A percentile compares a stretch with the other conserved stretches of the same genome.
Evolutionary conservation across 2,888 invertebrate genomes (phyloP).

Genomic region (Apomyelois bistriatella): DNA sequence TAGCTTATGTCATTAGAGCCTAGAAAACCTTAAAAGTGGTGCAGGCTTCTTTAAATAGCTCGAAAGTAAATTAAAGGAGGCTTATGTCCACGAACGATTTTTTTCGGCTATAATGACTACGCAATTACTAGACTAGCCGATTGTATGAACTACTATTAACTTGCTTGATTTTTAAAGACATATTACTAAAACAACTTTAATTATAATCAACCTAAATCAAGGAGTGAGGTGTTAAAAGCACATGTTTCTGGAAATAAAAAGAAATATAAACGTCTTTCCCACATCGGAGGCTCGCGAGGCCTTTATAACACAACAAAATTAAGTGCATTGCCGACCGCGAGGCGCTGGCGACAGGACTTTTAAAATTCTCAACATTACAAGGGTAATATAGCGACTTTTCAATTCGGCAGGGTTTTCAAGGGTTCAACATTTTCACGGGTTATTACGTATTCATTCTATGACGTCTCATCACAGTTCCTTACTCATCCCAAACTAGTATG

Average conservation of each 20-base stretch:
- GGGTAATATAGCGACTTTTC: background rate
- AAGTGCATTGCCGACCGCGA: slow-evolving; percentile 22
- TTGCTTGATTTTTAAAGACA: background rate
- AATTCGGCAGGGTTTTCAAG: background rate
- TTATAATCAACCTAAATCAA: slow-evolving; percentile 16
- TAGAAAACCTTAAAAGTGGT: too few relatives aligned
- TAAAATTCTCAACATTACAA: slow-evolving; percentile 31
- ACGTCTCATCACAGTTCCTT: too few relatives aligned
- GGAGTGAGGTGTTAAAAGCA: slow-evolving; percentile 23
- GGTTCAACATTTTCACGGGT: background rate
- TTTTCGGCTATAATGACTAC: too few relatives aligned
- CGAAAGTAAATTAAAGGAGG: too few relatives aligned
- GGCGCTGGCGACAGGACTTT: slow-evolving; percentile 28
- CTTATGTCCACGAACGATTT: too few relatives aligned
- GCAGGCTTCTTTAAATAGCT: too few relatives aligned
- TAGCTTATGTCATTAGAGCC: too few relatives aligned
- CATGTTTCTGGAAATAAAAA: slow-evolving; percentile 26
- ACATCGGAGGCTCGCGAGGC: slow-evolving; percentile 40
- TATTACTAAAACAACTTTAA: background rate
- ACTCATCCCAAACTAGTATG: too few relatives aligned
- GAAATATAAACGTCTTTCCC: slow-evolving; percentile 33
- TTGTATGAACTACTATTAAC: too few relatives aligned
- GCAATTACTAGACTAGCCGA: too few relatives aligned
- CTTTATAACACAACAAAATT: slow-evolving; percentile 35
- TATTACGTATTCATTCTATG: background rate